These are phyloP conservation scores for Larimichthys crocea DNA, from an alignment of 2,113 vertebrate genomes.

Conservation along the genomic window DNA sequence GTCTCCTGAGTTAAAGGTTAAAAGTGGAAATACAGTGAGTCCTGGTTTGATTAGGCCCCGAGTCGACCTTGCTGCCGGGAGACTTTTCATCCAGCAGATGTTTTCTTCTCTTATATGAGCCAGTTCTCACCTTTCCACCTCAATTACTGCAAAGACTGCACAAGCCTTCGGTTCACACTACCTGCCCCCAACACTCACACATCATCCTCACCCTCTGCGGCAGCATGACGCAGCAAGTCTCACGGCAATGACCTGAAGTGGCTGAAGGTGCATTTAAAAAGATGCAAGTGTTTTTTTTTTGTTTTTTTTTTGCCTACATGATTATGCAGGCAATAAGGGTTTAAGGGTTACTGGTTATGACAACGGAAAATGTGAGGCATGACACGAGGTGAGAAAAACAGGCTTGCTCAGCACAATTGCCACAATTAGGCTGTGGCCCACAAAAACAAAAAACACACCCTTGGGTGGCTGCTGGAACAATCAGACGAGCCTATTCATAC, in stretches of 20 bases:
- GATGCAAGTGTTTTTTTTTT: slow-evolving; percentile 34
- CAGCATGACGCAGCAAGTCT: slow-evolving; percentile 69
- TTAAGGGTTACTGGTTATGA: slow-evolving; percentile 66
- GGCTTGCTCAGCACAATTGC: slow-evolving; percentile 67
- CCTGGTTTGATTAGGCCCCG: slow-evolving; percentile 32
- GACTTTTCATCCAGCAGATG: slow-evolving; percentile 53
- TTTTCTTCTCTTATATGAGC: slow-evolving; percentile 42
- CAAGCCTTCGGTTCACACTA: slow-evolving; percentile 18
- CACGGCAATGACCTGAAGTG: slow-evolving; percentile 19
- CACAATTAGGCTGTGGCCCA: slow-evolving; percentile 54
- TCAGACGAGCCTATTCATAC: slow-evolving; percentile 19
- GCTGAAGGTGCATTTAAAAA: slow-evolving; percentile 63
- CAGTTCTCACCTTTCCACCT: slow-evolving; percentile 52
- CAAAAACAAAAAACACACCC: slow-evolving; percentile 55
- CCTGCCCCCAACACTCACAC: slow-evolving; percentile 17
- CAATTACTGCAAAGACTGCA: slow-evolving; percentile 56
- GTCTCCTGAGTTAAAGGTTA: slow-evolving; percentile 23
- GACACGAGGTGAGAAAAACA: slow-evolving; percentile 63
- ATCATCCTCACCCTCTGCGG: slow-evolving; percentile 22
- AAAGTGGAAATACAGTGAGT: slow-evolving; percentile 35
- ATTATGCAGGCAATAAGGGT: slow-evolving; percentile 56
- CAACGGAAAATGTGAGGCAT: slow-evolving; percentile 78
- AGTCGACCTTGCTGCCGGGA: slow-evolving; percentile 48
- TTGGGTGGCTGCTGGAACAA: slow-evolving; percentile 56
- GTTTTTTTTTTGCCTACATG: slow-evolving; percentile 14